These are phyloP conservation scores for Tethea ocularis DNA, from an alignment of 2,888 invertebrate species.

Conservation along the genomic window DNA sequence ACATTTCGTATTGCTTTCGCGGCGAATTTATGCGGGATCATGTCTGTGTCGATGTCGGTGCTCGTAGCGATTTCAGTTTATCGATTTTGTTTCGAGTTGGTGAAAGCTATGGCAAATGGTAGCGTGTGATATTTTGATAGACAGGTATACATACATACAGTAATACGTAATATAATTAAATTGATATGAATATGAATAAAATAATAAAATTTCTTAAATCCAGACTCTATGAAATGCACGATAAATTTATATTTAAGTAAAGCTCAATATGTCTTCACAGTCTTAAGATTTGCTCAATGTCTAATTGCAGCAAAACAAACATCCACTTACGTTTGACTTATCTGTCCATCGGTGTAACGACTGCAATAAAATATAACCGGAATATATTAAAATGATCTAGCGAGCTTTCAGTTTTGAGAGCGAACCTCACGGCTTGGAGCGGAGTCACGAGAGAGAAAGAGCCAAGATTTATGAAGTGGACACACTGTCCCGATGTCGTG, in stretches of 20 bases:
- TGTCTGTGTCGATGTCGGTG: conserved; percentile 20
- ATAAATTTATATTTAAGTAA: no score
- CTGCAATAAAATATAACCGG: conserved; percentile 50
- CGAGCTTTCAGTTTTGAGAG: conserved; percentile 36
- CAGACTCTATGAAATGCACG: no score
- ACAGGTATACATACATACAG: no score
- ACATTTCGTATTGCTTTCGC: conserved; percentile 40
- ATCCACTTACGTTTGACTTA: conserved; percentile 26
- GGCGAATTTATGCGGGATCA: conserved; percentile 51
- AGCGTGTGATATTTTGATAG: conserved; percentile 15
- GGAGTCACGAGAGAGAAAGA: conserved; percentile 55
- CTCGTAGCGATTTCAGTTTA: conserved; percentile 27
- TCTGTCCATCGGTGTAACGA: conserved; percentile 47
- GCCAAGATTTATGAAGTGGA: conserved; percentile 28
- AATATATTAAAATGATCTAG: conserved; percentile 51
- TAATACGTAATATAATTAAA: no score
- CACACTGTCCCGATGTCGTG: conserved; percentile 21
- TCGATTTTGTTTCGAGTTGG: conserved; percentile 30
- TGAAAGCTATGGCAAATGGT: conserved; percentile 42
- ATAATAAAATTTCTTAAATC: no score
- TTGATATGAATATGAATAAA: no score
- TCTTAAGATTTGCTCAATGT: neutral
- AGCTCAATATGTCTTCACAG: neutral
- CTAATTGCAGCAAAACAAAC: neutral
- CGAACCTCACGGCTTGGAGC: conserved; percentile 30